phyloP scores from a whole-genome alignment of 2,888 invertebrate genomes.

The Exocentrus adspersus region DNA sequence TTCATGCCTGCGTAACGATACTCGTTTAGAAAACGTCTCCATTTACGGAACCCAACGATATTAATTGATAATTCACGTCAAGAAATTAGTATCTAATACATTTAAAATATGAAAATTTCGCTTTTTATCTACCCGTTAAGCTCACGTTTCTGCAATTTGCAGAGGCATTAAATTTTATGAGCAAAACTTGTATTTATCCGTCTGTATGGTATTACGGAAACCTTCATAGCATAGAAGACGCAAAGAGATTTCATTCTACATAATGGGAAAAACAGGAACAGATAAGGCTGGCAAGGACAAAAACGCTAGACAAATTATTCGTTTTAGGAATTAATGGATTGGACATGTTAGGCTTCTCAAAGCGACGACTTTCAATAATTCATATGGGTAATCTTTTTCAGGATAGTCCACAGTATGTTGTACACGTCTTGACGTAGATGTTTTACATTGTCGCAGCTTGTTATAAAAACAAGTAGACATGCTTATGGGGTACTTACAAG shows the following conservation, averaged over 20 bases:
- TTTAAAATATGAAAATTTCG: slow-evolving; percentile 3
- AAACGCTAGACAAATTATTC: slow-evolving; percentile 13
- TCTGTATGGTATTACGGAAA: slow-evolving; percentile 6
- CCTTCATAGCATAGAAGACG: background rate
- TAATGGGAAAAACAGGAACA: slow-evolving; percentile 17
- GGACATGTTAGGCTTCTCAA: background rate
- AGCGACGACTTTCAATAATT: slow-evolving; percentile 3
- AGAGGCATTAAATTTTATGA: slow-evolving; percentile 6
- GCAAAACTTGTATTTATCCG: slow-evolving; percentile 1
- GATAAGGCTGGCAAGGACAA: slow-evolving; percentile 4
- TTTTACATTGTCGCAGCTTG: too few relatives aligned
- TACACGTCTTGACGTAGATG: too few relatives aligned
- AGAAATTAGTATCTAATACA: slow-evolving; percentile 1
- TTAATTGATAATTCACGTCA: slow-evolving; percentile 1
- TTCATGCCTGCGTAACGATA: background rate
- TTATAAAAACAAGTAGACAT: too few relatives aligned
- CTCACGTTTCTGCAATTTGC: slow-evolving; percentile 2
- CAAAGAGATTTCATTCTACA: slow-evolving; percentile 1
- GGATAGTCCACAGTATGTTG: too few relatives aligned
- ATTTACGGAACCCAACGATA: background rate
- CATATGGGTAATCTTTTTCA: background rate
- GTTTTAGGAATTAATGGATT: slow-evolving; percentile 14
- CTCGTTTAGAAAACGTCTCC: slow-evolving; percentile 7
- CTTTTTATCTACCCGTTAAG: slow-evolving; percentile 1
- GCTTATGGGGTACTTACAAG: too few relatives aligned